A percentile compares a stretch with the other conserved stretches of the same genome.
Evolutionary conservation across 1,140 invertebrate species (phyloP).

Genomic region (Drosophila eugracilis): DNA sequence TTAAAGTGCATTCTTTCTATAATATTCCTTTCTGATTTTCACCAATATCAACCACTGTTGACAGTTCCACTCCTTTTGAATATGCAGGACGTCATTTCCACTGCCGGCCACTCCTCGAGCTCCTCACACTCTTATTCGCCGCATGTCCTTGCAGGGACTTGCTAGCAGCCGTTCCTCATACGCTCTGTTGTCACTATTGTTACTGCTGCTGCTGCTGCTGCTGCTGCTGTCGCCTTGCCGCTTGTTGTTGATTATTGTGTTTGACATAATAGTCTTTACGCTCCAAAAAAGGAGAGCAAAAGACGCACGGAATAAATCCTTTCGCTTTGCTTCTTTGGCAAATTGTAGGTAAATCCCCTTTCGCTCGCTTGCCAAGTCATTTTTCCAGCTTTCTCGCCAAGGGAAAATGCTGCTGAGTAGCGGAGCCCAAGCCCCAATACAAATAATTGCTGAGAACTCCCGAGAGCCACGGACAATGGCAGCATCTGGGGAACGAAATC

Average conservation of each 20-base stretch:
- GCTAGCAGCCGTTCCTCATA: constrained; percentile 60
- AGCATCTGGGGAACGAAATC: constrained; percentile 20
- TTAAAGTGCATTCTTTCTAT: too few species aligned
- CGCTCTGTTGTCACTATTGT: constrained; percentile 64
- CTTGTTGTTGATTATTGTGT: constrained; percentile 83
- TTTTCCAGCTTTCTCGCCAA: constrained; percentile 18
- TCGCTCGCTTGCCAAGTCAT: constrained; percentile 63
- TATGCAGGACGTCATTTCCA: constrained; percentile 71
- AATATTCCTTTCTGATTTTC: background rate
- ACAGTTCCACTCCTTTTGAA: constrained; percentile 59
- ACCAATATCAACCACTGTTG: constrained; percentile 2
- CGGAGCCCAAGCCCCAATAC: constrained; percentile 52
- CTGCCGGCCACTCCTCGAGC: constrained; percentile 31
- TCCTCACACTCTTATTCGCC: constrained; percentile 6
- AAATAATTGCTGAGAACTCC: constrained; percentile 74
- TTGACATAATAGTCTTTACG: constrained; percentile 84
- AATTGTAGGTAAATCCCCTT: constrained; percentile 79
- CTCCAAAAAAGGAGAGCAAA: constrained; percentile 69
- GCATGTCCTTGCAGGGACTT: constrained; percentile 9
- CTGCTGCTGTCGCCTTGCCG: constrained; percentile 36
- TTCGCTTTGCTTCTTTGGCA: constrained; percentile 73
- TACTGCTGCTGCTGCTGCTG: constrained; percentile 33
- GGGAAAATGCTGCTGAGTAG: constrained; percentile 12
- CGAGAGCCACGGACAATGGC: constrained; percentile 28
- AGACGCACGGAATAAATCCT: constrained; percentile 57